These are phyloP conservation scores for Pachyramphus minor DNA, from an alignment of 2,113 vertebrate genomes.

Conservation along the genomic window DNA sequence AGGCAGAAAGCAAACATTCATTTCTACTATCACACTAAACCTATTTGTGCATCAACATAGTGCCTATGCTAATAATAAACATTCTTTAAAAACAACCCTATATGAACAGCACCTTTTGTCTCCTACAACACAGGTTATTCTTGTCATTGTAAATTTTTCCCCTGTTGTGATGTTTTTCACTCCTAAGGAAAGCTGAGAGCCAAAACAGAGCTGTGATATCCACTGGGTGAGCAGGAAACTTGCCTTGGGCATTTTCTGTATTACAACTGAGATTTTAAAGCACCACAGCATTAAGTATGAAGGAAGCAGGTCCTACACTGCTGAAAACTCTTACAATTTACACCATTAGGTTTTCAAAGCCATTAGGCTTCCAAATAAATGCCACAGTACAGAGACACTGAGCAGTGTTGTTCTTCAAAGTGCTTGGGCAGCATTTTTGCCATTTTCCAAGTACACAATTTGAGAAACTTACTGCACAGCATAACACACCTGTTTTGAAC, in stretches of 20 bases:
- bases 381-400: fast-evolving
- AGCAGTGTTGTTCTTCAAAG: neutral
- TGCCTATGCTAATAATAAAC: constrained; percentile 36
- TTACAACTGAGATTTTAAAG: neutral
- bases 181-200: neutral
- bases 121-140: neutral
- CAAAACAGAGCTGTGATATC: neutral
- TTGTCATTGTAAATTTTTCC: neutral
- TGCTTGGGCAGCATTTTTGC: neutral
- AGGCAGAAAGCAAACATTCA: neutral
- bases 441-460: neutral
- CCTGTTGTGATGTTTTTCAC: neutral
- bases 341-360: neutral
- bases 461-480: neutral
- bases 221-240: neutral
- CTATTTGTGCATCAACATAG: constrained; percentile 36
- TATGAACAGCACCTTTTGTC: neutral
- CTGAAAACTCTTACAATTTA: neutral
- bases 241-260: fast-evolving
- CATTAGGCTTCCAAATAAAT: neutral
- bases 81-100: neutral
- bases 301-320: no score
- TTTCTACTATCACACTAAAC: constrained; percentile 36
- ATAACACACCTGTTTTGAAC: neutral
- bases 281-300: neutral